Evolutionary conservation across 2,888 invertebrate genomes (phyloP), one percentile per base, ranked within the genome.

Genomic region (Microplitis manilae): DNA sequence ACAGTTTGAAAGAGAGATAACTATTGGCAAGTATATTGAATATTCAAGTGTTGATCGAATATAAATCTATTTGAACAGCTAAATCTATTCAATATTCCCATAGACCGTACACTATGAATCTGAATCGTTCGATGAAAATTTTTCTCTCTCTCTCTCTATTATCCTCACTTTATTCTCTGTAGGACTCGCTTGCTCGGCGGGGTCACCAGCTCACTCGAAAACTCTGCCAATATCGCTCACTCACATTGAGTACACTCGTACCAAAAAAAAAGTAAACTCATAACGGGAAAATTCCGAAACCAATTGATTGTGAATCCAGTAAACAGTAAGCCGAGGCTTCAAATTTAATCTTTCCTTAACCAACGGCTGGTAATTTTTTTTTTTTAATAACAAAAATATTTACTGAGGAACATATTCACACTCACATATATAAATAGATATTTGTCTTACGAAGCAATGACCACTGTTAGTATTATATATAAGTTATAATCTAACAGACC

Each of bases 41-140:
- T 73, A 73, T 73, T 73, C 73, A 41, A 73, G 73, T 73, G 67
- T 73, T 73, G 67, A 50, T 73, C 67, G 60, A n/a, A 72, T 60
- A 17, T 30, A 71, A 71, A 71, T 71, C 41, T 41, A 41, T 41
- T 70, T 41, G 70, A 73, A 41, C 41, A 60, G 67, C 39, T 71
- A 62, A 71, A 71, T 71, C 71, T 59, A 61, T 71, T 71, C 61
- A 71, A 71, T 71, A 71, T 71, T 15, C 39, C 71, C 40, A 71
- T 62, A 59, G 61, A 59, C 62, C 15, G 62, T 62, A 15, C 39
- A 62, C 39, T 30, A 13, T n/a, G 50, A 50, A 50, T 50, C 9
- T 8, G 13, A 50, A 50, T 50, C 50, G 50, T 8, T 13, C 50
- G 50, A 50, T 50, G 50, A 50, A 50, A 50, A 50, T 50, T 50